phyloP scores from a whole-genome alignment of 2,888 invertebrate genomes.

The Anthrax anthrax region DNA sequence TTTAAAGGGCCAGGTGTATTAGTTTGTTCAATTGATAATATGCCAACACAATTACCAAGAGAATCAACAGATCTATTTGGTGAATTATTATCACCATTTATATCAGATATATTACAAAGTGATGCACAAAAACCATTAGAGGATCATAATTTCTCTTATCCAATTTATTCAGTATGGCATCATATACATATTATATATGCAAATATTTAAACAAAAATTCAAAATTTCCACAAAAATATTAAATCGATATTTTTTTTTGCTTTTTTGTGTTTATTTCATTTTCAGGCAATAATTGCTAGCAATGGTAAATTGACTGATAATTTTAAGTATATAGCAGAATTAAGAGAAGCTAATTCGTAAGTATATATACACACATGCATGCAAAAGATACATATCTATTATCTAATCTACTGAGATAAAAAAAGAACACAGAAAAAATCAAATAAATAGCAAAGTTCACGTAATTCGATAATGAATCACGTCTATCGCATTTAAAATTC shows the following conservation, averaged over 20 bases:
- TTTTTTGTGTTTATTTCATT: too few relatives aligned
- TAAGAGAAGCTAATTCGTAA: constrained; percentile 54
- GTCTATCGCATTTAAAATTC: too few relatives aligned
- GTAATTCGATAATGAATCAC: too few relatives aligned
- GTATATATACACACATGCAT: constrained; percentile 8
- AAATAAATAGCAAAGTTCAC: neutral
- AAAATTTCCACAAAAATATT: neutral
- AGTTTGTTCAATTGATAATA: constrained; percentile 99
- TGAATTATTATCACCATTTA: constrained; percentile 76
- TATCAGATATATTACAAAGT: constrained; percentile 73
- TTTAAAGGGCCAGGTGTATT: constrained; percentile 94
- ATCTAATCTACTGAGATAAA: too few relatives aligned
- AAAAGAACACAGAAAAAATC: too few relatives aligned
- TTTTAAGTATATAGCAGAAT: constrained; percentile 87
- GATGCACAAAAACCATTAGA: constrained; percentile 67
- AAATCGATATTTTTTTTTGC: neutral
- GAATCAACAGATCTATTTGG: constrained; percentile 98
- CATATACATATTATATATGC: too few relatives aligned
- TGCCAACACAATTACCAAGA: constrained; percentile 96
- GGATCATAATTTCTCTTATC: constrained; percentile 49
- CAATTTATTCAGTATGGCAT: constrained; percentile 31
- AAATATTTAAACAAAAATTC: neutral
- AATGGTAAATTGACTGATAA: constrained; percentile 85
- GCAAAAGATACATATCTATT: too few relatives aligned
- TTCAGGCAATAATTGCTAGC: constrained; percentile 89